Percentiles rank a stretch among this genome's conserved stretches.
These are phyloP conservation scores for Ataeniobius toweri DNA, from an alignment of 2,797 vertebrate species.

Conservation along the genomic window DNA sequence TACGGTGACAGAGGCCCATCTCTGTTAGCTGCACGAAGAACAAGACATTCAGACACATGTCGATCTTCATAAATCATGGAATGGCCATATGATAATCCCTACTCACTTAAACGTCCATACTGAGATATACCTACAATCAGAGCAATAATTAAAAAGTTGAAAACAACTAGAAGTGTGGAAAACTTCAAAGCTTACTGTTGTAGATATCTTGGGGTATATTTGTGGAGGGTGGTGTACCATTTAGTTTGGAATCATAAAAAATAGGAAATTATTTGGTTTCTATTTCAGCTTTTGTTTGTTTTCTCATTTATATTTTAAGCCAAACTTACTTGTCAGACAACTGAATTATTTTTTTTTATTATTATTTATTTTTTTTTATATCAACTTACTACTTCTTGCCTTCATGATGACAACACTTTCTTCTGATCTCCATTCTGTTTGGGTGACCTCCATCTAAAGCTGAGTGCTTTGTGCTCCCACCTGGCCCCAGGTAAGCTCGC, in stretches of 20 bases:
- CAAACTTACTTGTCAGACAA: not conserved
- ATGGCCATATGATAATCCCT: not conserved
- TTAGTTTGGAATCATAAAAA: not conserved
- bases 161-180: not conserved
- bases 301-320: not conserved
- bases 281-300: not conserved
- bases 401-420: constrained; percentile 2
- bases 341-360: no score
- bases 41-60: not conserved
- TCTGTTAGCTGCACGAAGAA: not conserved
- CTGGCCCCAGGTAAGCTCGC: constrained; percentile 77
- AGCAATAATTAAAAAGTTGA: not conserved
- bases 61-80: not conserved
- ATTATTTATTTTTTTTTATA: not conserved
- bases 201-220: not conserved
- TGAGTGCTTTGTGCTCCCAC: constrained; percentile 74
- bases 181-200: not conserved
- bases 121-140: not conserved
- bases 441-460: constrained; percentile 54
- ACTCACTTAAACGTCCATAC: not conserved
- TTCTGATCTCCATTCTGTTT: constrained; percentile 69
- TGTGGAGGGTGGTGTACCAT: not conserved
- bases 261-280: not conserved
- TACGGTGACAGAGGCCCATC: not conserved
- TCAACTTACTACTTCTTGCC: not conserved